Evolutionary conservation across 2,888 invertebrate species (phyloP).

Genomic region (Ariolimax columbianus): DNA sequence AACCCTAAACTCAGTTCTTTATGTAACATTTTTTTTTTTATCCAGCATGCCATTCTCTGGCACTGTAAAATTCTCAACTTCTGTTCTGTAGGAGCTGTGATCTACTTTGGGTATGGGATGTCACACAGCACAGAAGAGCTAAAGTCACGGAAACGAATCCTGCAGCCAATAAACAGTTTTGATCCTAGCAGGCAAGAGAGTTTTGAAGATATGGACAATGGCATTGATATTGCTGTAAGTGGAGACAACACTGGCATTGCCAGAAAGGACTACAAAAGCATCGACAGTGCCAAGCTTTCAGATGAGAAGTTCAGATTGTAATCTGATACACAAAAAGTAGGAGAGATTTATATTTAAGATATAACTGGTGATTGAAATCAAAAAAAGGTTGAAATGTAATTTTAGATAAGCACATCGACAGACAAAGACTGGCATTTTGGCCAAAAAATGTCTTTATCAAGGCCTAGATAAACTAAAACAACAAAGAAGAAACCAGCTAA

Average conservation of each 20-base stretch:
- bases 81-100: constrained; percentile 65
- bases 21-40: neutral
- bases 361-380: too few relatives aligned
- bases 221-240: neutral
- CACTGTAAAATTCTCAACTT: neutral
- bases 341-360: too few relatives aligned
- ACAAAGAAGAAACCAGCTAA: too few relatives aligned
- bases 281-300: neutral
- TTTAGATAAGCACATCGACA: too few relatives aligned
- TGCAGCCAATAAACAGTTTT: neutral
- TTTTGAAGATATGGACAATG: neutral
- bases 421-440: too few relatives aligned
- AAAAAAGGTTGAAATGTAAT: too few relatives aligned
- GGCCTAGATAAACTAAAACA: too few relatives aligned
- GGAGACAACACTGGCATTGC: neutral
- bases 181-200: neutral
- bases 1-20: neutral
- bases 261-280: neutral
- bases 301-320: too few relatives aligned
- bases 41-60: neutral
- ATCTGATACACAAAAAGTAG: neutral
- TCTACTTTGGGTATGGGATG: constrained; percentile 76
- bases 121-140: constrained; percentile 53
- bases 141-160: neutral
- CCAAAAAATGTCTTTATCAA: too few relatives aligned